Conservation (phyloP, 2,888 invertebrate species). For the Arenicola marina region DNA sequence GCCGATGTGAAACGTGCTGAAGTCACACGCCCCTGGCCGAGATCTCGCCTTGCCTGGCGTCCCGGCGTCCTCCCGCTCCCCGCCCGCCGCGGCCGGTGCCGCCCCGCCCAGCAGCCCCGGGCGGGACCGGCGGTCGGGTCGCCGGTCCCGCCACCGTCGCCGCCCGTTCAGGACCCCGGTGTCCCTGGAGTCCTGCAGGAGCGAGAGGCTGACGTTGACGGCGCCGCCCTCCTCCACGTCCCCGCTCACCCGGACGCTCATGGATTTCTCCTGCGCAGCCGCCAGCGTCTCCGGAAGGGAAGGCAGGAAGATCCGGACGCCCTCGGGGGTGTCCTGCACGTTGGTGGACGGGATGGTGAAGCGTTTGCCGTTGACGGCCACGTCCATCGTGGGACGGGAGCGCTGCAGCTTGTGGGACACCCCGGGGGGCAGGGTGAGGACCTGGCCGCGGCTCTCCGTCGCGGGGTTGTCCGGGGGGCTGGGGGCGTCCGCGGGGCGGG, state of each 20-base stretch:
- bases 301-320: conserved; percentile 49
- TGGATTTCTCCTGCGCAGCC: not conserved
- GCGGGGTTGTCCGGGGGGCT: not conserved
- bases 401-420: conserved; percentile 44
- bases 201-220: no score
- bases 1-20: conserved; percentile 45
- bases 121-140: no score
- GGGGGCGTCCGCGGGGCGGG: no score
- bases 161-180: not conserved
- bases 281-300: conserved; percentile 43
- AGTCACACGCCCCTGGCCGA: conserved; percentile 24
- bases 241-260: no score
- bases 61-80: no score
- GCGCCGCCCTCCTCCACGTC: no score
- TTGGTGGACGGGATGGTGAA: conserved; percentile 50
- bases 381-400: conserved; percentile 42
- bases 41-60: no score
- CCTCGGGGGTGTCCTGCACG: conserved; percentile 42
- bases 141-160: no score
- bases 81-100: no score
- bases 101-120: no score
- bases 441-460: conserved; percentile 32
- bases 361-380: conserved; percentile 48
- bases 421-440: conserved; percentile 48
- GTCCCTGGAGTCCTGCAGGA: no score